phyloP scores from a whole-genome alignment of 2,113 vertebrate species.

The Pteronura brasiliensis region DNA sequence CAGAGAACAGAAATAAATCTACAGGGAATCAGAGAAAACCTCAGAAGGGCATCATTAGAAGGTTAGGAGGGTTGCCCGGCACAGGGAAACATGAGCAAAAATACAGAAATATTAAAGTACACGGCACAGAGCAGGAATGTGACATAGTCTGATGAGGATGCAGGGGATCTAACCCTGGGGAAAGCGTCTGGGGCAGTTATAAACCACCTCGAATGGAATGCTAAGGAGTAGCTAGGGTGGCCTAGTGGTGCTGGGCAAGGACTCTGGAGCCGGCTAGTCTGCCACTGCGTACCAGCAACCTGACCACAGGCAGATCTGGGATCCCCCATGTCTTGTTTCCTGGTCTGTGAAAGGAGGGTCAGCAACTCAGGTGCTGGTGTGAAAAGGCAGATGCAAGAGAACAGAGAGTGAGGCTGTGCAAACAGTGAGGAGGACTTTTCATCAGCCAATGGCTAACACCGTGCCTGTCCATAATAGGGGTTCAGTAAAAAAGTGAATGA shows the following conservation, averaged over 20 bases:
- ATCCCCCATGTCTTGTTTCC: neutral
- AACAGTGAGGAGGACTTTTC: neutral
- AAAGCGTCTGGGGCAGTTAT: neutral
- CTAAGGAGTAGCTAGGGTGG: neutral
- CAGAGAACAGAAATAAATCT: neutral
- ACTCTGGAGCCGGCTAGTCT: too few relatives aligned
- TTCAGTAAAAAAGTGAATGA: neutral
- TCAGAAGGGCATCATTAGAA: neutral
- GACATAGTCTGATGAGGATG: neutral
- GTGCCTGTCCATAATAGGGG: neutral
- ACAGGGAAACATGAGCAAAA: neutral
- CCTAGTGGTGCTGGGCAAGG: neutral
- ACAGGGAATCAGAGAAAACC: neutral
- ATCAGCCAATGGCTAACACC: neutral
- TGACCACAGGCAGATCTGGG: neutral
- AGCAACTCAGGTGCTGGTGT: neutral
- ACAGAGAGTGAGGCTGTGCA: neutral
- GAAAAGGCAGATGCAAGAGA: neutral
- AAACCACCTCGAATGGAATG: neutral
- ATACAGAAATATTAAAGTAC: neutral
- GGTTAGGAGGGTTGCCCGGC: neutral
- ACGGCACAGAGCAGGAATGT: rapidly evolving
- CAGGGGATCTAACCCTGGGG: neutral
- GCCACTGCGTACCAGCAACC: rapidly evolving
- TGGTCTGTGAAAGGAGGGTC: neutral